Percentiles rank a stretch among this genome's conserved stretches.
Conservation (phyloP, 2,113 vertebrate species). For the Apistogramma diplotaenia region DNA sequence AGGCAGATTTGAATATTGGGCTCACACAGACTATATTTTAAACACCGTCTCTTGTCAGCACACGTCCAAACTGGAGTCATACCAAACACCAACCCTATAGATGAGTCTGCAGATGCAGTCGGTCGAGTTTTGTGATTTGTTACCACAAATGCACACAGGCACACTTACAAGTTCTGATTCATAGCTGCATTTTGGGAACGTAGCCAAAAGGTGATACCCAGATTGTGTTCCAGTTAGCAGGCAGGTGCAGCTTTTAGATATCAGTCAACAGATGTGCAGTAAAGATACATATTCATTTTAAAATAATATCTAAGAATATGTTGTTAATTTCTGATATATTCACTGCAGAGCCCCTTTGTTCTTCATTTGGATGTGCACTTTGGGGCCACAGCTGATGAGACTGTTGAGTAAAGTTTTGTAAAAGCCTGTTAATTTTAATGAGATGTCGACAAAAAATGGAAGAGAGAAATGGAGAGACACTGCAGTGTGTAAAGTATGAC, state of each 20-base stretch:
- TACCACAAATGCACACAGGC: background rate
- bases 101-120: background rate
- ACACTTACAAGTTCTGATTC: background rate
- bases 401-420: background rate
- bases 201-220: background rate
- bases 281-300: background rate
- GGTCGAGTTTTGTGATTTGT: background rate
- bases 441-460: background rate
- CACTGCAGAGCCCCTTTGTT: background rate
- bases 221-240: background rate
- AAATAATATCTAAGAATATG: background rate
- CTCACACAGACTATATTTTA: background rate
- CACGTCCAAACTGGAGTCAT: background rate
- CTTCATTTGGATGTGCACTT: background rate
- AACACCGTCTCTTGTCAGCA: background rate
- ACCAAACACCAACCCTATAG: background rate
- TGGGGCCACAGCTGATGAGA: background rate
- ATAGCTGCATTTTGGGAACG: conserved; percentile 19
- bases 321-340: background rate
- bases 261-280: background rate
- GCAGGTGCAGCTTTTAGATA: background rate
- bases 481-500: background rate
- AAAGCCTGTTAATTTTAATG: conserved; percentile 4
- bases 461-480: background rate
- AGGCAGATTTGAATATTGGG: background rate